phyloP scores from a whole-genome alignment of 1,140 invertebrate genomes.

The Bombus vancouverensis region DNA sequence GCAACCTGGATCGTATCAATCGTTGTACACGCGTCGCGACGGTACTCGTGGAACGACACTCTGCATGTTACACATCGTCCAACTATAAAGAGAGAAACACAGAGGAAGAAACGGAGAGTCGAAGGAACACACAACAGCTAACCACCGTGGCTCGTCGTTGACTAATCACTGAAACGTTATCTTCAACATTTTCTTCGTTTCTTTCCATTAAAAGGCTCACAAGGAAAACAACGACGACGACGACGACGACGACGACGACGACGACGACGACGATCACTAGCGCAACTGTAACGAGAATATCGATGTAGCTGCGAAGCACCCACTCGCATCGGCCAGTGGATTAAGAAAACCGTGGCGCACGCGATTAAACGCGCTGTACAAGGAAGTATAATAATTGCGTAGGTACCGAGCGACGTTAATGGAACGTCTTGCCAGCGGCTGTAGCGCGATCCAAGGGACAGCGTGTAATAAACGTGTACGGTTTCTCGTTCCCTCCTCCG shows the following conservation, averaged over 20 bases:
- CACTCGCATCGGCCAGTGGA: not conserved
- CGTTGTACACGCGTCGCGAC: constrained; percentile 3
- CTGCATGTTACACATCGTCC: not conserved
- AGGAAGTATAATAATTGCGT: constrained; percentile 60
- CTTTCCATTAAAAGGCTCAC: too few species aligned
- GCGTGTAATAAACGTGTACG: constrained; percentile 65
- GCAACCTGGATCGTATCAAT: not conserved
- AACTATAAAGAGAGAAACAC: too few species aligned
- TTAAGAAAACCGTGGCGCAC: constrained; percentile 35
- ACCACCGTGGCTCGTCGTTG: too few species aligned
- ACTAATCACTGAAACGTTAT: too few species aligned
- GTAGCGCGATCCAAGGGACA: constrained; percentile 58
- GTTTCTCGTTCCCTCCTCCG: constrained; percentile 47
- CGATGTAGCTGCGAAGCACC: constrained; percentile 10
- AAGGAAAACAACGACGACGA: not conserved
- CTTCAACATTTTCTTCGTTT: not conserved
- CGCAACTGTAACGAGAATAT: constrained; percentile 7
- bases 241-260: not conserved
- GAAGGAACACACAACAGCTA: not conserved
- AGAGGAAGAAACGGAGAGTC: not conserved
- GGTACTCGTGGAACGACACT: not conserved
- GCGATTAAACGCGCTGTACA: constrained; percentile 52
- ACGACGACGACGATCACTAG: not conserved
- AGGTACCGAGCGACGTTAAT: constrained; percentile 56
- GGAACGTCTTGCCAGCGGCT: constrained; percentile 64